phyloP scores from a whole-genome alignment of 2,797 vertebrate genomes.

The Gallirallus australis region DNA sequence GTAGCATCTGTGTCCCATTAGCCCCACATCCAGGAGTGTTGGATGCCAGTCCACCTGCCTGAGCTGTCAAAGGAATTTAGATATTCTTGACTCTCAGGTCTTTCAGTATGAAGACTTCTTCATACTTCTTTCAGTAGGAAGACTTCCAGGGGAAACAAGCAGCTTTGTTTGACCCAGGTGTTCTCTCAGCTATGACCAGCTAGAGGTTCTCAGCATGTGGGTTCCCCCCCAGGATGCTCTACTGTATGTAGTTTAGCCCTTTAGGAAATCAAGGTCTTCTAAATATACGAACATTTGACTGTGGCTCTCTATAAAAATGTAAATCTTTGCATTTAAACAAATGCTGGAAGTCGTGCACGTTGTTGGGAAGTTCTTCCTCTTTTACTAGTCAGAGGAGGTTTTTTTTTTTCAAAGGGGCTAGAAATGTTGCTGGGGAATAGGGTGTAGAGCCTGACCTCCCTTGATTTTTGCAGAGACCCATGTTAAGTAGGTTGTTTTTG shows the following conservation, averaged over 20 bases:
- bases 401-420: neutral
- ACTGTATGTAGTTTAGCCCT: neutral
- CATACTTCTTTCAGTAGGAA: too few species aligned
- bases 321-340: slow-evolving; percentile 60
- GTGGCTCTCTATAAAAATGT: slow-evolving; percentile 41
- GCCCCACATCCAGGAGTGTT: neutral
- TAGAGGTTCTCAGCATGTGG: neutral
- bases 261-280: slow-evolving; percentile 5
- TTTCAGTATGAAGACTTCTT: neutral
- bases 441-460: neutral
- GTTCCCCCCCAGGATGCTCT: neutral
- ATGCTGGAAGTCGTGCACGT: neutral
- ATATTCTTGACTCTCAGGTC: neutral
- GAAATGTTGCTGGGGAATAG: neutral
- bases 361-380: neutral
- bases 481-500: slow-evolving; percentile 10
- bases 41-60: neutral
- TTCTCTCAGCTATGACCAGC: slow-evolving; percentile 4
- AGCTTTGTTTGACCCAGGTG: neutral
- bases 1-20: neutral
- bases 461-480: neutral
- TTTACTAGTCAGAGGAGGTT: neutral
- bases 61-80: neutral
- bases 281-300: slow-evolving; percentile 37
- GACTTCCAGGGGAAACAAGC: neutral